phyloP scores from a whole-genome alignment of 2,113 vertebrate genomes.

The Globicephala melas region DNA sequence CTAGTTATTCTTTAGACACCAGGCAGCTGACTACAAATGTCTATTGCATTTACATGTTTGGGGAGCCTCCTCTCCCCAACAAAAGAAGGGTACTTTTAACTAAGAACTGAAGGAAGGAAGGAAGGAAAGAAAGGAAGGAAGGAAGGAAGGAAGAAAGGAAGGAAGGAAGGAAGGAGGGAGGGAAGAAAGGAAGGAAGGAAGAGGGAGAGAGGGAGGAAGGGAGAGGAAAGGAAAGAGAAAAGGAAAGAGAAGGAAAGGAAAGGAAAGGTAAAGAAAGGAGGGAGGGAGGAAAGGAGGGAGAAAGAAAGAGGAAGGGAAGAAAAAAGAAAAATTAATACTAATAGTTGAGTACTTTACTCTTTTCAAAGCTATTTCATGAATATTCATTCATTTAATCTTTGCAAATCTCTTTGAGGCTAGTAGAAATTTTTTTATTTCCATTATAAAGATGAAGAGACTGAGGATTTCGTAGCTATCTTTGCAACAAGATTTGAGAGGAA shows the following conservation, averaged over 20 bases:
- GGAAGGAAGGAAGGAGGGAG: too few species aligned
- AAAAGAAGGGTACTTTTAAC: neutral
- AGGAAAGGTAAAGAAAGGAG: too few species aligned
- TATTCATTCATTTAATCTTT: slow-evolving; percentile 17
- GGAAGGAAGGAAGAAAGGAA: too few species aligned
- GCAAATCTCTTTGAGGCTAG: neutral
- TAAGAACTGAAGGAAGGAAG: neutral
- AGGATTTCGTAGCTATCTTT: neutral
- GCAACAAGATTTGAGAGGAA: neutral
- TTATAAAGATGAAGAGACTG: neutral
- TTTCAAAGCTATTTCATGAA: neutral
- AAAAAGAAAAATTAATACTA: neutral
- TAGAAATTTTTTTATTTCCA: slow-evolving; percentile 29
- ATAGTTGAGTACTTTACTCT: neutral
- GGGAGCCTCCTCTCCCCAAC: neutral
- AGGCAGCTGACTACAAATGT: neutral
- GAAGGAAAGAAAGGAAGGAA: neutral
- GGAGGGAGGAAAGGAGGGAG: too few species aligned
- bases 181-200: too few species aligned
- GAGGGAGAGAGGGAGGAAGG: neutral
- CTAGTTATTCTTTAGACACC: neutral
- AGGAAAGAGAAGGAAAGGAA: too few species aligned
- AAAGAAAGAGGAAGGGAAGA: rapidly evolving
- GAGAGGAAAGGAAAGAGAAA: neutral
- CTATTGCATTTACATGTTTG: neutral